Base-by-base conservation (phyloP, 2,797 vertebrate genomes). In the Leptodactylus fallax region DNA sequence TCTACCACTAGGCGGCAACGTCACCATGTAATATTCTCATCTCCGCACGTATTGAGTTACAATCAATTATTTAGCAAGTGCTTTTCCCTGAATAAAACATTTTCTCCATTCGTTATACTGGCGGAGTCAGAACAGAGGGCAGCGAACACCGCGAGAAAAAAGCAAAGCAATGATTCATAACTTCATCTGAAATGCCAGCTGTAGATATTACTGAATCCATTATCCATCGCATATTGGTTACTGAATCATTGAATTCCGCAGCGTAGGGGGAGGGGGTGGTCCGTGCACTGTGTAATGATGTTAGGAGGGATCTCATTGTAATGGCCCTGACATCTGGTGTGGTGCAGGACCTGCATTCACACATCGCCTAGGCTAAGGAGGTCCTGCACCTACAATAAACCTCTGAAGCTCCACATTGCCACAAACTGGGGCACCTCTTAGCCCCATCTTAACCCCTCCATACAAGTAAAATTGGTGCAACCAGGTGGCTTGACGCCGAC, bases 81-180 rank as follows among this genome's bases (percentile, higher is more conserved):
- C 85, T 80, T 47, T 11, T 60, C 74, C 61, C 81, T 88, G 87
- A 88, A 88, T 88, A 88, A 88, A 84, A 88, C 87, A 84, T 84
- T 79, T 71, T 88, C 53, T 84, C 61, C 53, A 84, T 88, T 72
- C 53, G 27, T 71, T 87, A 21, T 87, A 13, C 47, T 53, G 79
- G 78, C 17, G 21, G n/a, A 56, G 79, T 55, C 55, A 81, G 79
- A 72, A 76, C 79, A 63, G 27, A 36, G 63, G 63, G 85, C 78
- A 71, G 53, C 23, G n/a, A 23, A 13, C 13, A 45, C 23, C n/a
- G 60, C 14, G 61, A 45, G n/a, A 56, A 23, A 58, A 45, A n/a
- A 27, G 72, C 36, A 36, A 7, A 36, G 47, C 69, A 51, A 61
- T 76, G 67, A 72, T 63, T 77, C 67, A 49, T 80, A 80, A 63